Evolutionary conservation across 1,140 invertebrate genomes (phyloP), one percentile per base, ranked within the genome.

Genomic region (Whitmania pigra): DNA sequence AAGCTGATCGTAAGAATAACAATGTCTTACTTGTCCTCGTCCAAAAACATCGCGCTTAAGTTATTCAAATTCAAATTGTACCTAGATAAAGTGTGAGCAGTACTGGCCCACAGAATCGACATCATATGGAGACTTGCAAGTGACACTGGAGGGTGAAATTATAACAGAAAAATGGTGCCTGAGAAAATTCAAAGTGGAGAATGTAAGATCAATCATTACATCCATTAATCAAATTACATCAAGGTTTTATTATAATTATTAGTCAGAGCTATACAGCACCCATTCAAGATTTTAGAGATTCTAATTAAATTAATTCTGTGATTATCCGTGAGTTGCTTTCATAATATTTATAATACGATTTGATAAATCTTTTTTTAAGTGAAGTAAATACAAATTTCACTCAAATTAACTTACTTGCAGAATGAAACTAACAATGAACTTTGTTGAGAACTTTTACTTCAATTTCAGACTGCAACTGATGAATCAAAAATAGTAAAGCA

Each of bases 81-180:
- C 31, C 0, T 29, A 74, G 73, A 31, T 74, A 20, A 68, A 63
- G 31, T 74, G 73, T 60, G 73, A 74, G 25, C 71, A 74, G 40
- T 74, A 74, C 54, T 74, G 67, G 71, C 73, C 73, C 11, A 43
- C 49, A 15, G 67, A 74, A 53, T 43, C 71, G 20, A 72, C 54
- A 18, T 22, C 20, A 36, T 72, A 72, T 40, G 69, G 71, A 18
- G 67, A 75, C 54, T 13, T 73, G 40, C 20, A 71, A 53, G 95
- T 82, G 29, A 29, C 40, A 25, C 25, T 74, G 1, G n/a, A 74
- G 11, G 43, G 53, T 55, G 93, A 97, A 80, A 89, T 89, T 71
- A 89, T 91, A 78, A 94, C 93, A 84, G 88, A 89, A 54, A 93
- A 97, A 83, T 97, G 93, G 93, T 92, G 89, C 74, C 88, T 96